phyloP scores from a whole-genome alignment of 2,797 vertebrate species.

The Decapterus maruadsi region DNA sequence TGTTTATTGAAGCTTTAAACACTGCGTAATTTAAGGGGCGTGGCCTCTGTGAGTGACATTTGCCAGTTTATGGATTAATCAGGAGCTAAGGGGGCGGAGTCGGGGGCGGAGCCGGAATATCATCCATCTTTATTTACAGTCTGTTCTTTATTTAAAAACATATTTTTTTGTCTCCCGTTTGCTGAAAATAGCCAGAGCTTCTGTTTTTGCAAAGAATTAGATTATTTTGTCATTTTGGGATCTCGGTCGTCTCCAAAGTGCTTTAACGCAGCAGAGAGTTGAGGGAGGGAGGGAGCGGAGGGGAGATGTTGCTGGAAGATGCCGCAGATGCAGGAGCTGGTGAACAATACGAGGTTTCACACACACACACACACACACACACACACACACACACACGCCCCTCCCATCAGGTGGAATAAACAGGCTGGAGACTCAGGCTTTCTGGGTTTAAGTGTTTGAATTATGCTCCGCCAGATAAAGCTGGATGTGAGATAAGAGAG shows the following conservation, averaged over 20 bases:
- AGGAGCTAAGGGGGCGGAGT: no score
- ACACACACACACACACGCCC: neutral
- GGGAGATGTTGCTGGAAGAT: neutral
- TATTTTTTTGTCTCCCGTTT: no score
- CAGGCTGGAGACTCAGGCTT: slow-evolving; percentile 8
- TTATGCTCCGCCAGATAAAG: slow-evolving; percentile 8
- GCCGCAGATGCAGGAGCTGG: slow-evolving; percentile 16
- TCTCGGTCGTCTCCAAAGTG: neutral
- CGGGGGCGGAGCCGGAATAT: no score
- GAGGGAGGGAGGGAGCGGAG: no score
- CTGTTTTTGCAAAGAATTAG: neutral
- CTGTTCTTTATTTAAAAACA: no score
- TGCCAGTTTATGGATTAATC: no score
- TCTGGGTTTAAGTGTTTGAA: slow-evolving; percentile 38
- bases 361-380: neutral
- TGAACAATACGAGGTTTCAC: slow-evolving; percentile 13
- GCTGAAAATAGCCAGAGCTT: neutral
- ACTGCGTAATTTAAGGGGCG: no score
- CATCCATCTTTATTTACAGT: no score
- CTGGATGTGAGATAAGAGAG: slow-evolving; percentile 21
- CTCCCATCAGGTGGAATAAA: slow-evolving; percentile 29
- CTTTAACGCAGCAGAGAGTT: neutral
- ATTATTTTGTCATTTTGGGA: neutral
- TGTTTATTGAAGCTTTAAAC: no score
- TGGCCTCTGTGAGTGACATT: no score